Conservation (phyloP, 2,797 vertebrate species). For the Uromys caudimaculatus region DNA sequence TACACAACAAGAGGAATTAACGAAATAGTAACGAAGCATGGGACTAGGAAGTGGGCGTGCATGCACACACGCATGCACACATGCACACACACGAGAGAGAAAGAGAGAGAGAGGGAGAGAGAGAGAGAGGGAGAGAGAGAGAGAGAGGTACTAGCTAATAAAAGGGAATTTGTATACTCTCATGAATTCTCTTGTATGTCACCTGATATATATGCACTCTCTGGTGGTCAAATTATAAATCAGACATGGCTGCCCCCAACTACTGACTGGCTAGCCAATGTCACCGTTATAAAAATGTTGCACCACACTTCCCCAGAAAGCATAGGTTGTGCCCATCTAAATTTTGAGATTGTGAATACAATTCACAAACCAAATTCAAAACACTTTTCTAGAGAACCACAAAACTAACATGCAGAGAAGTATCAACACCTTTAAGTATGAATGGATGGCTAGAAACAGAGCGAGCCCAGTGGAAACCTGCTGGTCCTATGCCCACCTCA, state of each 20-base stretch:
- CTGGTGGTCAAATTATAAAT: conserved; percentile 25
- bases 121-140: not conserved
- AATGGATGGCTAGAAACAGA: not conserved
- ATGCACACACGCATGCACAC: not conserved
- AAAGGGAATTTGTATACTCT: not conserved
- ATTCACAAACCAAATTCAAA: conserved; percentile 15
- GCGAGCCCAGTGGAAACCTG: not conserved
- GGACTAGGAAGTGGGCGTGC: not conserved
- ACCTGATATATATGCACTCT: not conserved
- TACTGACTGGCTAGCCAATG: not conserved
- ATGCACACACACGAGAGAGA: not conserved
- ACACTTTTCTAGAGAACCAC: conserved; percentile 11
- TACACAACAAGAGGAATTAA: conserved; percentile 22
- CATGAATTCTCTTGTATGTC: conserved; percentile 10
- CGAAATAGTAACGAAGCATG: not conserved
- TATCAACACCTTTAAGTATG: not conserved
- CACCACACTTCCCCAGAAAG: not conserved
- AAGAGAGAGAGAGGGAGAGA: not conserved
- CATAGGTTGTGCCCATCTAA: not conserved
- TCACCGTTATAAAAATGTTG: not conserved
- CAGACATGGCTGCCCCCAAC: not conserved
- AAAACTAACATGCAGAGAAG: not conserved
- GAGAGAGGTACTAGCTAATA: not conserved
- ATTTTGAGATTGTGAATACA: not conserved
- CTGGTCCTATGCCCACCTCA: not conserved